phyloP scores from a whole-genome alignment of 2,888 invertebrate species.

The Meteorus cinctellus region DNA sequence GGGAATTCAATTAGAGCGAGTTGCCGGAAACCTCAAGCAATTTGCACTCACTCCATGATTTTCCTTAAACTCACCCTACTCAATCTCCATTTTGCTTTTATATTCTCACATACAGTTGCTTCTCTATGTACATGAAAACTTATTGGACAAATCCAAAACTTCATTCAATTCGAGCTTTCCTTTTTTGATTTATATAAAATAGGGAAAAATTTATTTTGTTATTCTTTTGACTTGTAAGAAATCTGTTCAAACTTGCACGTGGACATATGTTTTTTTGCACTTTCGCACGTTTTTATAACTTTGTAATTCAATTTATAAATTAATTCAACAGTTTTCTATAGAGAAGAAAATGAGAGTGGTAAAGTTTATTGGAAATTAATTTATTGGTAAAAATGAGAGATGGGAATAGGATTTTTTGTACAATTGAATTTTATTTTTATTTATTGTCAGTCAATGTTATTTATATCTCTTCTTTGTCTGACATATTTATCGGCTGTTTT shows the following conservation, averaged over 20 bases:
- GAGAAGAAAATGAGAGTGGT: background rate
- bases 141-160: background rate
- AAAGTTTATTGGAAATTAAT: conserved; percentile 17
- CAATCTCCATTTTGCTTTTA: conserved; percentile 25
- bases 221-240: background rate
- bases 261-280: background rate
- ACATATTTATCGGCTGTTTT: too few species aligned
- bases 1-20: conserved; percentile 71
- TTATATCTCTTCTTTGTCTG: too few species aligned
- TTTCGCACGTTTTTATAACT: conserved; percentile 26
- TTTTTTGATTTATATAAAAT: background rate
- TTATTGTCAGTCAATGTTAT: background rate
- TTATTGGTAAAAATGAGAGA: background rate
- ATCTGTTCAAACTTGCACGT: background rate
- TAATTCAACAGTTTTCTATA: conserved; percentile 21
- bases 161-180: background rate
- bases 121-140: conserved; percentile 23
- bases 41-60: conserved; percentile 55
- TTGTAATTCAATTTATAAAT: conserved; percentile 35
- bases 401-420: background rate
- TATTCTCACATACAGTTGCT: conserved; percentile 7
- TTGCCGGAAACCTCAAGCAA: conserved; percentile 71
- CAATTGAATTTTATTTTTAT: background rate
- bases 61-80: conserved; percentile 17
- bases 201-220: background rate